Percentiles rank a stretch among this genome's conserved stretches.
Conservation (phyloP, 2,113 vertebrate species). For the Balaeniceps rex region DNA sequence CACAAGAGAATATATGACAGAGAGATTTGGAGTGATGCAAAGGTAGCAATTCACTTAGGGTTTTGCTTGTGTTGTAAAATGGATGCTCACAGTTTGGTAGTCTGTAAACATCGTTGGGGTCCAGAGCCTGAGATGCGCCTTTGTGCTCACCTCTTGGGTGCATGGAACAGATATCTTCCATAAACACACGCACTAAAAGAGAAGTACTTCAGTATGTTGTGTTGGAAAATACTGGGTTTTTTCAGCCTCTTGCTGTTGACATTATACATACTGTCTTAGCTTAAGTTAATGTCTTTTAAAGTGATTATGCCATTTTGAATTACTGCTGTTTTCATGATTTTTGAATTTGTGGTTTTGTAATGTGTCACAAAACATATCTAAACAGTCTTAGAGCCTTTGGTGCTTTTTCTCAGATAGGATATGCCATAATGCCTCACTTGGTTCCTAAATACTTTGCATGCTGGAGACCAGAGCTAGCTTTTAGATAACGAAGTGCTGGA, state of each 20-base stretch:
- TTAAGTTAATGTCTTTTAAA: background rate
- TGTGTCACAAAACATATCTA: background rate
- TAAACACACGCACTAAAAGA: background rate
- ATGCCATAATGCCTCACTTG: background rate
- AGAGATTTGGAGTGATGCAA: background rate
- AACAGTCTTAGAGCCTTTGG: background rate
- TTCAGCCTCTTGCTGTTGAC: background rate
- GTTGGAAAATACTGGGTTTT: background rate
- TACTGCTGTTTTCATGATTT: background rate
- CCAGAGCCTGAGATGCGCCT: background rate
- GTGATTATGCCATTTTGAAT: constrained; percentile 1
- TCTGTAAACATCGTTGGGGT: background rate
- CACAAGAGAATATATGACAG: background rate
- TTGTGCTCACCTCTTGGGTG: background rate
- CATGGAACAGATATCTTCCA: background rate
- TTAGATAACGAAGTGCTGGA: background rate
- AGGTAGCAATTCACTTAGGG: background rate
- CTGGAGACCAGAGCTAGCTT: background rate
- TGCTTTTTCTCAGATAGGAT: background rate
- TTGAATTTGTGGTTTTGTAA: constrained; percentile 1
- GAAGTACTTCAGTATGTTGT: background rate
- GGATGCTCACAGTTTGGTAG: background rate
- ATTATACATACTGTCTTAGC: background rate
- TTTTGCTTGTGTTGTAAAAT: background rate
- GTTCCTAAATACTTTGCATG: background rate